Percentiles rank a stretch among this genome's conserved stretches.
Conservation (phyloP, 2,888 invertebrate species). For the Thera obeliscata region DNA sequence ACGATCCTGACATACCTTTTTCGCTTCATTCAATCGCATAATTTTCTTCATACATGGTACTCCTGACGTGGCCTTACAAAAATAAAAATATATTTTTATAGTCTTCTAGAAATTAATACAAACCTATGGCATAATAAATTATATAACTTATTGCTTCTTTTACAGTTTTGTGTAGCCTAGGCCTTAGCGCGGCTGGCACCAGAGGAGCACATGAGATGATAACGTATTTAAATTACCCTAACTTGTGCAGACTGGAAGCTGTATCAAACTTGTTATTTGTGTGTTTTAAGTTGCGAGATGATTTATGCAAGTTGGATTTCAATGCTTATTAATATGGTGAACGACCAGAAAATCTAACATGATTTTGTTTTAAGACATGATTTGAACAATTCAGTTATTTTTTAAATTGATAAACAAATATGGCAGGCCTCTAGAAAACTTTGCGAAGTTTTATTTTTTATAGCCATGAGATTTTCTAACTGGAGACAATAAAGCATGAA, state of each 20-base stretch:
- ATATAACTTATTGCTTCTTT: too few species aligned
- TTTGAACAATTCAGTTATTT: too few species aligned
- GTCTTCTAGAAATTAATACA: too few species aligned
- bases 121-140: too few species aligned
- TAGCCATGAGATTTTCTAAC: too few species aligned
- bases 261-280: constrained; percentile 84
- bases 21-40: too few species aligned
- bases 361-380: neutral
- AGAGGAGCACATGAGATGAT: constrained; percentile 73
- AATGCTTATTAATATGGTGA: constrained; percentile 41
- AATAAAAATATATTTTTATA: too few species aligned
- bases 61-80: too few species aligned
- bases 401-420: neutral
- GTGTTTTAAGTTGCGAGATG: constrained; percentile 75
- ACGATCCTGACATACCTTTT: too few species aligned
- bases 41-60: too few species aligned
- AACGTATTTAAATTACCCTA: constrained; percentile 82
- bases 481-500: too few species aligned
- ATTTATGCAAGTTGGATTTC: constrained; percentile 68
- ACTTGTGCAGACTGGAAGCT: constrained; percentile 71
- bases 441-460: too few species aligned
- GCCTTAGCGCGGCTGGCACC: constrained; percentile 31
- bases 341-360: constrained; percentile 5
- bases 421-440: neutral
- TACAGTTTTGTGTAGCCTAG: neutral